Evolutionary conservation across 2,113 vertebrate species (phyloP).

Genomic region (Orientallactaga bullata): DNA sequence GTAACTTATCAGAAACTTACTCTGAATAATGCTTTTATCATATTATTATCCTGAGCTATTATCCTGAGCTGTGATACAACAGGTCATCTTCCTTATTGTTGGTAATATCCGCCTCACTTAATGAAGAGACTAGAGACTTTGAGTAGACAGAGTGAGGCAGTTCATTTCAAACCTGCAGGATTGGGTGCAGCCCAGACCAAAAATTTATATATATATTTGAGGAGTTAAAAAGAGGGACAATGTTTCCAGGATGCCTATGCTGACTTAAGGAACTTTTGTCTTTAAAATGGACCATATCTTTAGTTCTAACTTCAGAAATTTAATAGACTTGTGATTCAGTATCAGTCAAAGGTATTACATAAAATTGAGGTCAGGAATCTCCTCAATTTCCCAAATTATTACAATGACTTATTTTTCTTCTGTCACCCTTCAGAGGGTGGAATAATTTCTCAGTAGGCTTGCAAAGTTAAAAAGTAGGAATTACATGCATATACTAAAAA

Average conservation of each 20-base stretch:
- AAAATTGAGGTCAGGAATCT: not conserved
- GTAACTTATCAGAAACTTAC: not conserved
- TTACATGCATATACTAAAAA: not conserved
- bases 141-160: too few relatives aligned
- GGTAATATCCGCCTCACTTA: too few relatives aligned
- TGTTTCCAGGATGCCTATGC: too few relatives aligned
- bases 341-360: not conserved
- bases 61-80: not conserved
- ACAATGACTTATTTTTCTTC: not conserved
- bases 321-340: not conserved
- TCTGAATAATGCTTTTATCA: too few relatives aligned
- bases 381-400: not conserved
- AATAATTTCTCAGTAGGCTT: not conserved
- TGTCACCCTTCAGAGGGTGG: not conserved
- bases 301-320: not conserved
- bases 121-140: too few relatives aligned
- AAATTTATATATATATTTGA: too few relatives aligned
- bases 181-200: too few relatives aligned
- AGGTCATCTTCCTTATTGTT: not conserved
- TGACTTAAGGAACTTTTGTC: too few relatives aligned
- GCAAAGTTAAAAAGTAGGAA: not conserved
- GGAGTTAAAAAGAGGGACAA: too few relatives aligned
- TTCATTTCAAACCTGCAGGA: too few relatives aligned
- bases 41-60: too few relatives aligned
- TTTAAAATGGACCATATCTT: too few relatives aligned